Percentiles rank a stretch among this genome's conserved stretches.
Evolutionary conservation across 2,113 vertebrate genomes (phyloP).

Genomic region (Eclectus roratus): DNA sequence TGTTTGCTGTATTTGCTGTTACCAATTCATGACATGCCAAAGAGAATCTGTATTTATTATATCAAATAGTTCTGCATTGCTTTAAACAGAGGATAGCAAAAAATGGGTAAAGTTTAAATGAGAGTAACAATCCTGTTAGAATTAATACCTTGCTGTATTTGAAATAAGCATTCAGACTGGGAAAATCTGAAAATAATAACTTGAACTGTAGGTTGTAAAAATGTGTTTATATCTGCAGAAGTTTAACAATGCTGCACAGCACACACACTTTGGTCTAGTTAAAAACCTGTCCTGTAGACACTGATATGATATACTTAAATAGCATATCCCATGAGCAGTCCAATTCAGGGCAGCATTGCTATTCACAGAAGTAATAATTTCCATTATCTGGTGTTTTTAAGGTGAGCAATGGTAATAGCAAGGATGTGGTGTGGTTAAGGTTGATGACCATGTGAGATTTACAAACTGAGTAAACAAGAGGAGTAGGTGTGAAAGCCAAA

Average conservation of each 20-base stretch:
- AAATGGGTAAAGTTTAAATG: neutral
- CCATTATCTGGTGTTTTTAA: neutral
- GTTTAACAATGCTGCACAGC: neutral
- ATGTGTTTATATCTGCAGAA: neutral
- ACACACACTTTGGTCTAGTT: neutral
- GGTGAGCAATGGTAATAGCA: neutral
- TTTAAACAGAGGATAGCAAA: neutral
- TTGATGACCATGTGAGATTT: neutral
- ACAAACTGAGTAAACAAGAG: neutral
- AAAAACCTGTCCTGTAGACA: neutral
- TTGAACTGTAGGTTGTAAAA: neutral
- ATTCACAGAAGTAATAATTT: neutral
- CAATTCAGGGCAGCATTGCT: neutral
- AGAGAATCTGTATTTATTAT: neutral
- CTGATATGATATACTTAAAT: neutral
- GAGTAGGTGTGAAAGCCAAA: neutral
- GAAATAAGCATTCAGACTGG: neutral
- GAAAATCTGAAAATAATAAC: neutral
- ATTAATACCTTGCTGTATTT: neutral
- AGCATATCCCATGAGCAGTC: neutral
- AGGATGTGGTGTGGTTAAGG: neutral
- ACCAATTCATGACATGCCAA: neutral
- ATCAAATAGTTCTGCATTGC: neutral
- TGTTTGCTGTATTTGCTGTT: neutral
- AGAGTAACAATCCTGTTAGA: neutral